Evolutionary conservation across 2,888 invertebrate species (phyloP).

Genomic region (Morpho deidamia): DNA sequence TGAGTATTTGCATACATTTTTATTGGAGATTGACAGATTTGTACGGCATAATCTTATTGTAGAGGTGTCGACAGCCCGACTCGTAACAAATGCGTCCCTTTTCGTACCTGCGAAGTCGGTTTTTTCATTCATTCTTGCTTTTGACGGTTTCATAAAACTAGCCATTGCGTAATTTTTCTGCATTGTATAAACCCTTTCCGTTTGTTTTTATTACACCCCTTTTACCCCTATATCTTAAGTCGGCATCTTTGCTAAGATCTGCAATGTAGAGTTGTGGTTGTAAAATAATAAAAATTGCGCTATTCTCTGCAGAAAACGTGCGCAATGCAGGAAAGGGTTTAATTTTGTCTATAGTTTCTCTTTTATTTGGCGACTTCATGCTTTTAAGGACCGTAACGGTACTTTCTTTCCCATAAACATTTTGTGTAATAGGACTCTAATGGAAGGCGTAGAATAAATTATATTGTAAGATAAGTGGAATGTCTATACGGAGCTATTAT

Average conservation of each 20-base stretch:
- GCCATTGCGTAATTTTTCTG: conserved; percentile 74
- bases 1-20: conserved; percentile 68
- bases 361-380: conserved; percentile 47
- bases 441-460: conserved; percentile 40
- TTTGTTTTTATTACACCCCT: conserved; percentile 72
- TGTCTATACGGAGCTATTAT: conserved; percentile 41
- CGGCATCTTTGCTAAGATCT: conserved; percentile 70
- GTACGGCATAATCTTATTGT: conserved; percentile 22
- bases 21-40: conserved; percentile 30
- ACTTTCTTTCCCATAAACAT: conserved; percentile 45
- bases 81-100: conserved; percentile 42
- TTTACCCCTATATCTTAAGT: conserved; percentile 44
- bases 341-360: conserved; percentile 55
- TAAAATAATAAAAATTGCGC: conserved; percentile 74
- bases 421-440: conserved; percentile 45
- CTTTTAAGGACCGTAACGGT: conserved; percentile 58
- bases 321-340: conserved; percentile 60
- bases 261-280: conserved; percentile 57
- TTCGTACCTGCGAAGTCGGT: conserved; percentile 67
- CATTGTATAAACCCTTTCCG: conserved; percentile 76
- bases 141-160: conserved; percentile 54
- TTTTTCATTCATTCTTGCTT: conserved; percentile 43
- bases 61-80: conserved; percentile 24
- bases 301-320: conserved; percentile 68
- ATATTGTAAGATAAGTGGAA: conserved; percentile 50